Evolutionary conservation across 2,888 invertebrate genomes (phyloP).

Genomic region (Hyalella azteca): DNA sequence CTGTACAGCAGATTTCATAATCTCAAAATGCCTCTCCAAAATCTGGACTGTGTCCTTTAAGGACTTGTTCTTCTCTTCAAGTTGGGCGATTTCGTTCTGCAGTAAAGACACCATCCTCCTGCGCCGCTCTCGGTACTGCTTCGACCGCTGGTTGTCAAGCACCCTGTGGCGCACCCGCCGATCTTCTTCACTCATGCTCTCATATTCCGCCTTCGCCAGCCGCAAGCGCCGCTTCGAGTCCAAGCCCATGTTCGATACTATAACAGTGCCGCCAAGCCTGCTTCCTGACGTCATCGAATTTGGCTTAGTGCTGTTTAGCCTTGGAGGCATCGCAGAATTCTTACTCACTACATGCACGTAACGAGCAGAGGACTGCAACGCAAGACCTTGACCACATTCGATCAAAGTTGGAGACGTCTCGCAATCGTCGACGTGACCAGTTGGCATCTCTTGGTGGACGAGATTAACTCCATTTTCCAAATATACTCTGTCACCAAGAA

Average conservation of each 20-base stretch:
- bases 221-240: slow-evolving; percentile 14
- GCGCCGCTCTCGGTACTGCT: neutral
- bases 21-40: neutral
- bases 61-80: slow-evolving; percentile 3
- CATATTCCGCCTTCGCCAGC: slow-evolving; percentile 10
- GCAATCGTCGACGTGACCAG: no score
- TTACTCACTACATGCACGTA: neutral
- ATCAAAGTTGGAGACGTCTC: no score
- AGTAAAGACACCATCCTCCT: neutral
- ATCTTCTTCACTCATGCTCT: slow-evolving; percentile 19
- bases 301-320: neutral
- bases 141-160: slow-evolving; percentile 8
- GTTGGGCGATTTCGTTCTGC: neutral
- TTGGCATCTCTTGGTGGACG: no score
- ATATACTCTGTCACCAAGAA: neutral
- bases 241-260: no score
- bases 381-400: no score
- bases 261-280: neutral
- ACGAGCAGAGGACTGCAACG: neutral
- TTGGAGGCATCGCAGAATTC: neutral
- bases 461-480: neutral
- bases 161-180: neutral
- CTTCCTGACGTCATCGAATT: neutral
- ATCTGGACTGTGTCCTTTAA: neutral
- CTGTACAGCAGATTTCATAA: neutral